Base-by-base conservation (phyloP, 2,888 invertebrate species). In the Keiferia lycopersicella region DNA sequence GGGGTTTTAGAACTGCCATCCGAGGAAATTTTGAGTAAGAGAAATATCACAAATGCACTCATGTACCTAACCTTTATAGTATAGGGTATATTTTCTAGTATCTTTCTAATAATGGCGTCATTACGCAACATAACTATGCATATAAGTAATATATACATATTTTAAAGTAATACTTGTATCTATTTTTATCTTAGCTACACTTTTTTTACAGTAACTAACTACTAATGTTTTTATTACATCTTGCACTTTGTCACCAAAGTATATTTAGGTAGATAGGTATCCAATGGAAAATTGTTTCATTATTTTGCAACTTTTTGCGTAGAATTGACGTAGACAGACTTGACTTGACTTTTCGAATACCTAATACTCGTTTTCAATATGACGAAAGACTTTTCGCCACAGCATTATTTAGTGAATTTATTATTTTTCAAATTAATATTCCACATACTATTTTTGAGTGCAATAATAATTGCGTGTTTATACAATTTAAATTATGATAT, bases 401-500 rank as follows among this genome's bases (percentile, higher is more conserved):
- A 2, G 14, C 30, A 56, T n/a, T 8, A 0, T 22, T n/a, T 26
- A n/a, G 56, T 30, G 34, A 56, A 56, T 56, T 34, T 56, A 14
- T 8, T 14, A 8, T 56, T 56, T 56, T 56, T 30, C 0, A 56
- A 56, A 56, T 7, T 16, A n/a, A 8, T 56, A 22, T 56, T 56
- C 14, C 56, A 30, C 16, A 34, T 30, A 34, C n/a, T 12, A 26
- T 56, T 16, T 56, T 34, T 56, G 1, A 30, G 56, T 56, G n/a
- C 26, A 16, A 6, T 56, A n/a, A 30, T 56, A 8, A n/a, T 56
- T 34, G 30, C n/a, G 2, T 34, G 11, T 26, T 22, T 10, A n/a
- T 30, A 30, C 7, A 56, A 56, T 56, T 26, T 56, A n/a, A n/a
- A n/a, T 12, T 34, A 56, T 16, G 34, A 30, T 26, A n/a, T 56